Conservation (phyloP, 2,888 invertebrate species). For the Polia nebulosa region DNA sequence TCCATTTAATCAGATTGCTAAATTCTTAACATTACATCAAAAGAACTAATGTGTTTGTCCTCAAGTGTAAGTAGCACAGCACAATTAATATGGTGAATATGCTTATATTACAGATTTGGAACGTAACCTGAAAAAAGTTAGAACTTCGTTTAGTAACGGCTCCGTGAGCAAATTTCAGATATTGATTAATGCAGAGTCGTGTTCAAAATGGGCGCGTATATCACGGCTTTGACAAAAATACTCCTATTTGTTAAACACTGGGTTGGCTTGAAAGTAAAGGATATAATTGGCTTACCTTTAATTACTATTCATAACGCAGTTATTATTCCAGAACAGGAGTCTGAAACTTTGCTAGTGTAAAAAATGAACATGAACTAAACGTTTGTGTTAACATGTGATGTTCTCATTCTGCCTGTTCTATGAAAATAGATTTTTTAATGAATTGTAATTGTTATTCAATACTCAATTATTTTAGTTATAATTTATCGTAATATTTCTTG, state of each 20-base stretch:
- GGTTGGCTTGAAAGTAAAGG: constrained; percentile 45
- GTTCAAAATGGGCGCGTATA: constrained; percentile 32
- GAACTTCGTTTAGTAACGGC: constrained; percentile 63
- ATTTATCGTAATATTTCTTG: constrained; percentile 19
- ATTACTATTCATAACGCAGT: constrained; percentile 26
- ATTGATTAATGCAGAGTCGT: constrained; percentile 34
- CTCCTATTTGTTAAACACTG: constrained; percentile 51
- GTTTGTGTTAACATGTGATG: constrained; percentile 58
- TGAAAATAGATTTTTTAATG: background rate
- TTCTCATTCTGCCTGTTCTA: constrained; percentile 7
- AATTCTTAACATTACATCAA: constrained; percentile 24
- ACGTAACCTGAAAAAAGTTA: constrained; percentile 33
- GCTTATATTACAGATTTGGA: constrained; percentile 40
- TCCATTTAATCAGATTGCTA: constrained; percentile 34
- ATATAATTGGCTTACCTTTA: constrained; percentile 30
- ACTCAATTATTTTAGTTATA: constrained; percentile 19
- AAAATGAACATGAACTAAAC: constrained; percentile 45
- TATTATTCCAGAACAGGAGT: constrained; percentile 15
- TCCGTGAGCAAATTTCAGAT: constrained; percentile 11
- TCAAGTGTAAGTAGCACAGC: constrained; percentile 24
- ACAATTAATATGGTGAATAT: constrained; percentile 27
- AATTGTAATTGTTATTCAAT: background rate
- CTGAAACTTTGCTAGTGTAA: constrained; percentile 15
- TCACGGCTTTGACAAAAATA: constrained; percentile 39
- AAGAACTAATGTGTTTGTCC: constrained; percentile 3